A percentile compares a stretch with the other conserved stretches of the same genome.
phyloP scores from a whole-genome alignment of 1,140 invertebrate species.

The Triops cancriformis region DNA sequence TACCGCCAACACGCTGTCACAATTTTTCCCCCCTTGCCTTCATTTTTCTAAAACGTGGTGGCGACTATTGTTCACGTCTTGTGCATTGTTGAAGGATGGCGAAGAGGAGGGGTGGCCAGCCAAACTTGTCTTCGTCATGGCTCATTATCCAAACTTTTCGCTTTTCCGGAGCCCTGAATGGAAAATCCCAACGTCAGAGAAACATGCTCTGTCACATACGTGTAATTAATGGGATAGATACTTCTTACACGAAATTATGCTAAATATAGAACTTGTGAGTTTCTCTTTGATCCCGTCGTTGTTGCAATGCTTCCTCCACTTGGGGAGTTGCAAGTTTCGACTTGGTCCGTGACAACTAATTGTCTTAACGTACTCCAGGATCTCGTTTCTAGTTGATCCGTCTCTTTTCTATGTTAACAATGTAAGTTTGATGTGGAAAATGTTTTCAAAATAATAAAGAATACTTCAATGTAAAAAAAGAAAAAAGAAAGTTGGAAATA shows the following conservation, averaged over 20 bases:
- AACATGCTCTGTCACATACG: slow-evolving; percentile 4
- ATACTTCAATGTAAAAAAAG: too few species aligned
- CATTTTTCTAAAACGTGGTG: background rate
- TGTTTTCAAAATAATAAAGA: too few species aligned
- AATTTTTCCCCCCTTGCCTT: background rate
- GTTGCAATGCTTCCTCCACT: background rate
- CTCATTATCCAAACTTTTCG: background rate
- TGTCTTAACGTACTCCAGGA: too few species aligned
- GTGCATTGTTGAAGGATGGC: background rate
- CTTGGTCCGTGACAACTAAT: too few species aligned
- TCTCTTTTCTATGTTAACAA: too few species aligned
- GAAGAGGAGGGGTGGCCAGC: background rate
- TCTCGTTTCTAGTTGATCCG: too few species aligned
- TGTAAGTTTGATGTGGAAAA: too few species aligned
- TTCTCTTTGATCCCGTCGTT: background rate
- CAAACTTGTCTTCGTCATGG: background rate
- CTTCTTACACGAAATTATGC: too few species aligned
- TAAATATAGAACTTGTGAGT: background rate
- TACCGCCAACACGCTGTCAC: background rate
- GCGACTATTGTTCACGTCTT: background rate
- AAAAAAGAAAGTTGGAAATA: too few species aligned
- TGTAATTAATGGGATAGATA: background rate
- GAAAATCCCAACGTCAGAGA: background rate
- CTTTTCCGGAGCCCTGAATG: background rate
- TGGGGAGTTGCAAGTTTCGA: too few species aligned